Percentiles rank a stretch among this genome's conserved stretches.
Conservation (phyloP, 2,797 vertebrate genomes). For the Halcyon leucocephala region DNA sequence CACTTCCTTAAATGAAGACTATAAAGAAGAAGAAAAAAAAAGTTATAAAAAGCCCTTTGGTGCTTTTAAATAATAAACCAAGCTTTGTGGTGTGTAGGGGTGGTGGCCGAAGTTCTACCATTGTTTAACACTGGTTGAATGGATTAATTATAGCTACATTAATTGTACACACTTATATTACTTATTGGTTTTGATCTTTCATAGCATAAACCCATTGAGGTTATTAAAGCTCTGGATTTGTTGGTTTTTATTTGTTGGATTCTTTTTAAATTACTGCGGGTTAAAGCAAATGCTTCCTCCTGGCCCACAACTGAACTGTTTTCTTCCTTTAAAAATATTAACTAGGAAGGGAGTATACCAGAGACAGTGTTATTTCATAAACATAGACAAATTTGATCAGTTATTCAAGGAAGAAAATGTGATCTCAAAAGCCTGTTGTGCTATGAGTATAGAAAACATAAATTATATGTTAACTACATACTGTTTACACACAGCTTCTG, state of each 20-base stretch:
- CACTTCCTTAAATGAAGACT: not conserved
- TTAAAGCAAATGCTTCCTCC: not conserved
- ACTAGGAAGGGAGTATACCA: not conserved
- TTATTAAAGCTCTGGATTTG: not conserved
- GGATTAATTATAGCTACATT: slow-evolving; percentile 50
- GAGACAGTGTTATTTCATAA: not conserved
- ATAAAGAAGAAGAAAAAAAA: not conserved
- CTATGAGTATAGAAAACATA: not conserved
- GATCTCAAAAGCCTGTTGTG: not conserved
- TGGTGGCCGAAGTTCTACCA: not conserved
- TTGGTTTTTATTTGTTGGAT: not conserved
- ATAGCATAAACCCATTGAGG: not conserved
- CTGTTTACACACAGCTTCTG: not conserved
- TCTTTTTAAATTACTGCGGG: not conserved
- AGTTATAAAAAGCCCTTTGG: not conserved
- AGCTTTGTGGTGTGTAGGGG: not conserved
- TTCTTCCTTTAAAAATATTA: not conserved
- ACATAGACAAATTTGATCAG: not conserved
- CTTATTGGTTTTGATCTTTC: not conserved
- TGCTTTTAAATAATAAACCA: not conserved
- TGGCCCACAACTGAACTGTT: not conserved
- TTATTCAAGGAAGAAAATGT: not conserved
- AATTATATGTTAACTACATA: not conserved
- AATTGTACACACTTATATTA: slow-evolving; percentile 35
- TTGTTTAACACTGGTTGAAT: not conserved